These are phyloP conservation scores for Ips typographus DNA, from an alignment of 1,140 invertebrate species.

Conservation along the genomic window DNA sequence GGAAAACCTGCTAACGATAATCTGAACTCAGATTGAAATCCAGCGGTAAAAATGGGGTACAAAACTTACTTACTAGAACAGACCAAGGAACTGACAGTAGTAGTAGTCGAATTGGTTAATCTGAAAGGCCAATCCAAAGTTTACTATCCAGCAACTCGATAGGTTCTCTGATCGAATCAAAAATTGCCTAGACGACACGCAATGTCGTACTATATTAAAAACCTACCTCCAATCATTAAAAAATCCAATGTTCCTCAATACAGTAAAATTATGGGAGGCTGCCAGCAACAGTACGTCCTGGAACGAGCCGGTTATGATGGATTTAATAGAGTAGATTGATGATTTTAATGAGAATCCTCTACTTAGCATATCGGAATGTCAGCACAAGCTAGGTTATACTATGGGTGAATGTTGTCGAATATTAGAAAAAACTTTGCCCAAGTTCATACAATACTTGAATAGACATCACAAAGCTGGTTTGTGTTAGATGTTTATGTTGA, in stretches of 20 bases:
- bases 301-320: conserved; percentile 24
- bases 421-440: conserved; percentile 26
- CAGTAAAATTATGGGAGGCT: conserved; percentile 28
- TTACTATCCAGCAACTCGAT: conserved; percentile 27
- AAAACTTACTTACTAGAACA: no score
- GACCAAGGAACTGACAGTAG: no score
- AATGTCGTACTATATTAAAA: conserved; percentile 23
- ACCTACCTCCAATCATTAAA: conserved; percentile 15
- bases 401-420: conserved; percentile 37
- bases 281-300: conserved; percentile 18
- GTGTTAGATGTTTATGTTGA: conserved; percentile 4
- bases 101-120: no score
- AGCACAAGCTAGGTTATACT: conserved; percentile 33
- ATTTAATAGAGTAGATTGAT: conserved; percentile 37
- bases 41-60: no score
- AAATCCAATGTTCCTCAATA: conserved; percentile 10
- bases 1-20: no score
- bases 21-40: no score
- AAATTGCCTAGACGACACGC: conserved; percentile 27
- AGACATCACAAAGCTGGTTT: conserved; percentile 15
- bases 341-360: conserved; percentile 36
- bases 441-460: conserved; percentile 32
- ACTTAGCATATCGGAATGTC: conserved; percentile 17
- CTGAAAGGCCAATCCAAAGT: conserved; percentile 12
- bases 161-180: conserved; percentile 28